phyloP scores from a whole-genome alignment of 2,888 invertebrate genomes.

The Theretra japonica region DNA sequence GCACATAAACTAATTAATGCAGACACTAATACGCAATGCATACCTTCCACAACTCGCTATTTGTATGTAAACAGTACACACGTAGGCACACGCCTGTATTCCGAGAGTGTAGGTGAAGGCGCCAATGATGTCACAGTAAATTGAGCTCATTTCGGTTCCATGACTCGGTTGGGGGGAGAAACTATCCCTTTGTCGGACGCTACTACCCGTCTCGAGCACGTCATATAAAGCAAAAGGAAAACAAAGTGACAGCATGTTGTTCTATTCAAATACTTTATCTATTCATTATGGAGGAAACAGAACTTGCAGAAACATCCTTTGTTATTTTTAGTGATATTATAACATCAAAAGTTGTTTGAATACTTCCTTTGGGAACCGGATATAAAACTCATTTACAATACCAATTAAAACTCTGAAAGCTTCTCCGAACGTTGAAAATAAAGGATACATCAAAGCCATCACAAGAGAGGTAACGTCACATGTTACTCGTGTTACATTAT shows the following conservation, averaged over 20 bases:
- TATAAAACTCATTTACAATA: constrained; percentile 8
- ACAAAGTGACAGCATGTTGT: too few relatives aligned
- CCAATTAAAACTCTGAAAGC: constrained; percentile 2
- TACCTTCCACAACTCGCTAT: not conserved
- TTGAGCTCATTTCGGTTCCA: too few relatives aligned
- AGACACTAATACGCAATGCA: not conserved
- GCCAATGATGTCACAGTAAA: too few relatives aligned
- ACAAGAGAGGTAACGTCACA: not conserved
- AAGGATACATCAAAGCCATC: not conserved
- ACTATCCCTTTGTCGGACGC: too few relatives aligned
- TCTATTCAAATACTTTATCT: too few relatives aligned
- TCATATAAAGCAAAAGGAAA: too few relatives aligned
- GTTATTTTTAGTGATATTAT: not conserved
- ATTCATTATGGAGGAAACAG: not conserved
- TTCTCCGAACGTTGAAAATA: not conserved
- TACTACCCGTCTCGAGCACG: too few relatives aligned
- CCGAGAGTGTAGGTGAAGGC: too few relatives aligned
- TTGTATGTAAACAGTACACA: not conserved
- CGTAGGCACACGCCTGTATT: not conserved
- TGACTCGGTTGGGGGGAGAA: too few relatives aligned
- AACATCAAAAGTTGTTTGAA: constrained; percentile 4
- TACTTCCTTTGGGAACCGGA: not conserved
- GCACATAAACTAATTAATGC: constrained; percentile 1
- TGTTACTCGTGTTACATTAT: not conserved
- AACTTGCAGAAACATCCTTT: not conserved